phyloP scores from a whole-genome alignment of 2,888 invertebrate genomes.

The Aromia moschata region DNA sequence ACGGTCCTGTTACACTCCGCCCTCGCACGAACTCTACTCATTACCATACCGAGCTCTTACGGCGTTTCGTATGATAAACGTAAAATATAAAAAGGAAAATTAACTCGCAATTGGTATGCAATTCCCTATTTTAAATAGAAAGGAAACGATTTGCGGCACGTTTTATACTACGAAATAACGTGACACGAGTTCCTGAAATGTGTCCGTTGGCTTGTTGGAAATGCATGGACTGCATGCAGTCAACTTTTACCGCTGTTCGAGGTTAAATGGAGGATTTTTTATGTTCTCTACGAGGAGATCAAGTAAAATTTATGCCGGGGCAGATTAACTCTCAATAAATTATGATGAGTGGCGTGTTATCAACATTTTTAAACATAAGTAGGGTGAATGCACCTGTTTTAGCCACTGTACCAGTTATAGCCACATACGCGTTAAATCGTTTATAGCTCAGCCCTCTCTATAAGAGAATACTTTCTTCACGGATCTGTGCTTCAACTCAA shows the following conservation, averaged over 20 bases:
- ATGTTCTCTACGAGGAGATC: neutral
- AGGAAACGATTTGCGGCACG: conserved; percentile 41
- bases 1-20: no score
- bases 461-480: no score
- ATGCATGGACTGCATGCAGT: conserved; percentile 7
- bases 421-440: no score
- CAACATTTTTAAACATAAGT: no score
- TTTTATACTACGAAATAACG: conserved; percentile 36
- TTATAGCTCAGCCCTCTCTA: no score
- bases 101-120: conserved; percentile 33
- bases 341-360: no score
- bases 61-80: conserved; percentile 30
- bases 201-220: neutral
- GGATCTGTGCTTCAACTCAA: no score
- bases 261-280: neutral
- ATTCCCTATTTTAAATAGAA: conserved; percentile 31
- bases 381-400: no score
- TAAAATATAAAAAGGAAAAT: conserved; percentile 35
- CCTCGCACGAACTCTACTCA: no score
- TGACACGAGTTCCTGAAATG: conserved; percentile 22
- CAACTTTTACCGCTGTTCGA: neutral
- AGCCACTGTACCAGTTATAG: no score
- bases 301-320: no score
- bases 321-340: no score
- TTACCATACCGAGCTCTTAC: conserved; percentile 27